Evolutionary conservation across 2,888 invertebrate species (phyloP).

Genomic region (Craniophora ligustri): DNA sequence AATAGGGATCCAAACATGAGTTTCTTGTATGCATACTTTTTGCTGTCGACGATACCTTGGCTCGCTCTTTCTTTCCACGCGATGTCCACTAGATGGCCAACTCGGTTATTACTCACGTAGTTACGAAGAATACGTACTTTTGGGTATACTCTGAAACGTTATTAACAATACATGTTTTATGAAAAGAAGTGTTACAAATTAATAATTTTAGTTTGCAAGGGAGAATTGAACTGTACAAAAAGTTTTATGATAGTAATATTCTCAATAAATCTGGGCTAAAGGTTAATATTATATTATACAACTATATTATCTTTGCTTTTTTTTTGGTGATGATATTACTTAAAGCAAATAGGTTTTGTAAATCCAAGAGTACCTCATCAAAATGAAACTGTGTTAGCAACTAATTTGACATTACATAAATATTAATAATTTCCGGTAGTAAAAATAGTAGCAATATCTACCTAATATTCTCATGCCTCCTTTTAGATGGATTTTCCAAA

Average conservation of each 20-base stretch:
- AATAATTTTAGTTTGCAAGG: no score
- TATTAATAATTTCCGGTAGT: no score
- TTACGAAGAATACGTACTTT: slow-evolving; percentile 81
- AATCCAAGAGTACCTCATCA: no score
- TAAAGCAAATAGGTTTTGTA: no score
- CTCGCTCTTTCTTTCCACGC: slow-evolving; percentile 70
- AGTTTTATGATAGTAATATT: no score
- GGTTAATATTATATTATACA: no score
- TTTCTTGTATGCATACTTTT: slow-evolving; percentile 74
- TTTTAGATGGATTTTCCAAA: slow-evolving; percentile 79
- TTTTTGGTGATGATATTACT: no score
- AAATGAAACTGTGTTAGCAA: no score
- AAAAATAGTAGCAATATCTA: slow-evolving; percentile 38
- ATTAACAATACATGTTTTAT: background rate
- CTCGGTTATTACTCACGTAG: slow-evolving; percentile 74
- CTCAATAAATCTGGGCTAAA: no score
- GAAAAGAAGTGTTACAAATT: background rate
- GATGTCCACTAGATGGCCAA: slow-evolving; percentile 81
- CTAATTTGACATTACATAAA: no score
- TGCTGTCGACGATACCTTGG: slow-evolving; percentile 59
- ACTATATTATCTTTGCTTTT: no score
- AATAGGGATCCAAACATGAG: slow-evolving; percentile 92
- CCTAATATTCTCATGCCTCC: slow-evolving; percentile 83
- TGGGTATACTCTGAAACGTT: slow-evolving; percentile 77
- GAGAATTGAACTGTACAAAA: no score